phyloP scores from a whole-genome alignment of 2,888 invertebrate genomes.

The Noctuana brunneofusca region DNA sequence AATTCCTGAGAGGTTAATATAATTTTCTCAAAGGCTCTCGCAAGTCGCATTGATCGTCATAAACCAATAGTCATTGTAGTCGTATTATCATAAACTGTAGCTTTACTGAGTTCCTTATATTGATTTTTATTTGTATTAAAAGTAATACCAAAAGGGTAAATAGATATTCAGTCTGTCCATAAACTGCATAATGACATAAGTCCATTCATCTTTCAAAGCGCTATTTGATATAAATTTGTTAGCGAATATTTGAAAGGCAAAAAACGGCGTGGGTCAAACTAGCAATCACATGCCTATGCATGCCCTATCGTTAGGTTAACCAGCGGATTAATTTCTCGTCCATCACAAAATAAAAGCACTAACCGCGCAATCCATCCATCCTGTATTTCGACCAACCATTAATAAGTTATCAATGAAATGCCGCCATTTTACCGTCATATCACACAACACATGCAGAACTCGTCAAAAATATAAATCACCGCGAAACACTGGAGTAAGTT shows the following conservation, averaged over 20 bases:
- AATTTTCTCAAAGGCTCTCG: no score
- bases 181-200: background rate
- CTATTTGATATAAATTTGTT: constrained; percentile 1
- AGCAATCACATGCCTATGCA: constrained; percentile 1
- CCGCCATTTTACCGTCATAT: constrained; percentile 21
- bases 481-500: constrained; percentile 5
- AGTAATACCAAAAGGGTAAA: background rate
- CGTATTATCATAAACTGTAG: no score
- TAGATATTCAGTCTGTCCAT: background rate
- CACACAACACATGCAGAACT: constrained; percentile 8
- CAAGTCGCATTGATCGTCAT: no score
- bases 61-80: no score
- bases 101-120: no score
- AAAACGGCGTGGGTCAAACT: background rate
- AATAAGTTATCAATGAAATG: constrained; percentile 32
- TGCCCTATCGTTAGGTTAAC: constrained; percentile 28
- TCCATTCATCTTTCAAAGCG: constrained; percentile 22
- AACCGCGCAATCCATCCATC: constrained; percentile 24
- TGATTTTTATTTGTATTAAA: no score
- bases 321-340: constrained; percentile 32
- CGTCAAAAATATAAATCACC: constrained; percentile 20
- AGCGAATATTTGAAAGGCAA: constrained; percentile 2
- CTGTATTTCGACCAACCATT: constrained; percentile 30
- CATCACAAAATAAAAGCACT: constrained; percentile 26
- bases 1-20: no score